A percentile compares a stretch with the other conserved stretches of the same genome.
These are phyloP conservation scores for Chelonus formosanus DNA, from an alignment of 2,888 invertebrate species.

Conservation along the genomic window DNA sequence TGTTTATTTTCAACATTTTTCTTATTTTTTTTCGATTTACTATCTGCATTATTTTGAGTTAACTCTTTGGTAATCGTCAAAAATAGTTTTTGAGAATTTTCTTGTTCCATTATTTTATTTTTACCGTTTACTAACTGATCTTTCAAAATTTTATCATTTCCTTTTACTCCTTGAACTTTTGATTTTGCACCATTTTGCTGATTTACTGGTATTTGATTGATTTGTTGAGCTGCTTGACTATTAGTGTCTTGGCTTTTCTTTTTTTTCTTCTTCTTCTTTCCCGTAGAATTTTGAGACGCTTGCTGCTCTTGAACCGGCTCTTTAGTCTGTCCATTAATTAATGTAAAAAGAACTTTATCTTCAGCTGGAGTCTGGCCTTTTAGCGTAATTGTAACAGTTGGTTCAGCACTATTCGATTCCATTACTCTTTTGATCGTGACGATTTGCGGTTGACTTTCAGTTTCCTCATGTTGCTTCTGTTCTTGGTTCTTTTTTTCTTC, in stretches of 20 bases:
- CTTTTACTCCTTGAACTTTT: conserved; percentile 36
- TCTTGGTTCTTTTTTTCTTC: conserved; percentile 55
- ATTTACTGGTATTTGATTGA: background rate
- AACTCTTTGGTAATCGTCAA: too few relatives aligned
- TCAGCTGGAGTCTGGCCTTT: conserved; percentile 79
- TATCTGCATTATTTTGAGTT: conserved; percentile 43
- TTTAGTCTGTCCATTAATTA: conserved; percentile 71
- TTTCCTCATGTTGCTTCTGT: conserved; percentile 46
- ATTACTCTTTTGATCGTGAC: conserved; percentile 79
- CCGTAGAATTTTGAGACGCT: conserved; percentile 18
- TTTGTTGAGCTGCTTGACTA: conserved; percentile 46
- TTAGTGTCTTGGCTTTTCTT: conserved; percentile 47
- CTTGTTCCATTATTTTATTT: too few relatives aligned
- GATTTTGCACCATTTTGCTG: conserved; percentile 9
- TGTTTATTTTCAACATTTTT: conserved; percentile 58
- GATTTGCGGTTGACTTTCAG: conserved; percentile 57
- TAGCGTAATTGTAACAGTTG: conserved; percentile 80
- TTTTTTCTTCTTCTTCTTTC: conserved; percentile 59
- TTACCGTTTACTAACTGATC: conserved; percentile 42
- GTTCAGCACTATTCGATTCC: conserved; percentile 73
- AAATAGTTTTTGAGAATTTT: conserved; percentile 8
- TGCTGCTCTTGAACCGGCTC: conserved; percentile 50
- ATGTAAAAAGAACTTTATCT: conserved; percentile 77
- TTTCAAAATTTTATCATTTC: conserved; percentile 49
- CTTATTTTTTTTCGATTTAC: conserved; percentile 58